Conservation (phyloP, 2,888 invertebrate genomes). For the Phaedon cochleariae region DNA sequence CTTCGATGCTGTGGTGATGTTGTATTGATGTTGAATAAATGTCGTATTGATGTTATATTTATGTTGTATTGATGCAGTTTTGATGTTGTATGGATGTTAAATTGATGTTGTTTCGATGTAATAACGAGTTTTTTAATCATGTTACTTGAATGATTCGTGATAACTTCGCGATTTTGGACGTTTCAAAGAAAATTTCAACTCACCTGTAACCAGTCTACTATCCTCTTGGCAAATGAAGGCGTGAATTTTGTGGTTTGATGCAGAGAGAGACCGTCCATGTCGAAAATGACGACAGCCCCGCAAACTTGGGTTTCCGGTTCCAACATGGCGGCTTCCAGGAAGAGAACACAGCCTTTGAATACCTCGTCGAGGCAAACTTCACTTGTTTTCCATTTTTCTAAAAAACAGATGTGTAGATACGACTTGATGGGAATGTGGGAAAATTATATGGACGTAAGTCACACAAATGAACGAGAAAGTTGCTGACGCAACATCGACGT, state of each 20-base stretch:
- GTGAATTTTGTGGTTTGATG: constrained; percentile 88
- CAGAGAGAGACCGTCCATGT: constrained; percentile 84
- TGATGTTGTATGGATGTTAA: too few species aligned
- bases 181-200: constrained; percentile 1
- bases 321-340: constrained; percentile 83
- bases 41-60: too few species aligned
- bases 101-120: too few species aligned
- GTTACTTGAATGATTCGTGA: too few species aligned
- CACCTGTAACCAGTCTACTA: constrained; percentile 85
- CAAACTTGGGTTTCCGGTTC: constrained; percentile 80
- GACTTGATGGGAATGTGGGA: not conserved
- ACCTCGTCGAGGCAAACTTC: constrained; percentile 82
- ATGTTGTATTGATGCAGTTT: too few species aligned
- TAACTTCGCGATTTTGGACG: too few species aligned
- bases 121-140: not conserved
- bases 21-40: not conserved
- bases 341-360: constrained; percentile 82
- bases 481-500: too few species aligned
- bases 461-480: too few species aligned
- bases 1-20: too few species aligned
- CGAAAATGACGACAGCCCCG: constrained; percentile 83
- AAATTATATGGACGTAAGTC: too few species aligned
- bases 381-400: constrained; percentile 85
- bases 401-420: constrained; percentile 1
- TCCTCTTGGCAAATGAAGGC: constrained; percentile 83